A percentile compares a stretch with the other conserved stretches of the same genome.
Evolutionary conservation across 2,113 vertebrate genomes (phyloP).

Genomic region (Scomber japonicus): DNA sequence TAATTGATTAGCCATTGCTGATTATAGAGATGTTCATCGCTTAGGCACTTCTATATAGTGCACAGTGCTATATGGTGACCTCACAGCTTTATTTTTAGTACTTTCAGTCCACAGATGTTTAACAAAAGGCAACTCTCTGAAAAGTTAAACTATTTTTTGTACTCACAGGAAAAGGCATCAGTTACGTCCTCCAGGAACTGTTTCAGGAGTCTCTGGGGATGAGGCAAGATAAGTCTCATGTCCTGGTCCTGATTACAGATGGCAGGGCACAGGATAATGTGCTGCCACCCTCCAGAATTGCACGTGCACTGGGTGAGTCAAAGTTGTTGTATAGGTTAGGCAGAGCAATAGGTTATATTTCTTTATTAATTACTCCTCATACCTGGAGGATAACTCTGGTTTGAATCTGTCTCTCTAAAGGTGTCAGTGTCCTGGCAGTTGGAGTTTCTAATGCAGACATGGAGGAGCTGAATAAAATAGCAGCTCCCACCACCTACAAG

Average conservation of each 20-base stretch:
- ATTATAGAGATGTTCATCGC: too few species aligned
- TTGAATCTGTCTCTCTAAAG: conserved; percentile 67
- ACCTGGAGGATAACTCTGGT: neutral
- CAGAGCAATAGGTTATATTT: too few species aligned
- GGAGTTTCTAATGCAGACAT: conserved; percentile 89
- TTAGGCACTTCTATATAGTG: neutral
- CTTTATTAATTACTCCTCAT: too few species aligned
- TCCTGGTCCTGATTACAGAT: conserved; percentile 90
- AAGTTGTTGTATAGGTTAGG: neutral
- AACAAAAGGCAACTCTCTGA: too few species aligned
- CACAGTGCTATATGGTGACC: neutral
- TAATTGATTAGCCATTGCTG: too few species aligned
- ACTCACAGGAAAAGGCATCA: conserved; percentile 87
- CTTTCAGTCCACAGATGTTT: neutral
- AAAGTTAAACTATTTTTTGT: neutral
- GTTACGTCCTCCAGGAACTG: conserved; percentile 87
- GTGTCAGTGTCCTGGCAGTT: conserved; percentile 88
- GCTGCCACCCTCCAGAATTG: conserved; percentile 85
- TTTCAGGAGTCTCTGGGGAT: conserved; percentile 90
- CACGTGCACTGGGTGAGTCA: conserved; percentile 86
- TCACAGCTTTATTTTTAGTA: neutral
- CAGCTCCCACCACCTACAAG: conserved; percentile 84
- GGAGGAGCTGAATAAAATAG: conserved; percentile 85
- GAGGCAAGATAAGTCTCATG: conserved; percentile 85
- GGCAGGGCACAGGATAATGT: conserved; percentile 92